Percentiles rank a stretch among this genome's conserved stretches.
Conservation (phyloP, 2,888 invertebrate genomes). For the Eupithecia vulgata region DNA sequence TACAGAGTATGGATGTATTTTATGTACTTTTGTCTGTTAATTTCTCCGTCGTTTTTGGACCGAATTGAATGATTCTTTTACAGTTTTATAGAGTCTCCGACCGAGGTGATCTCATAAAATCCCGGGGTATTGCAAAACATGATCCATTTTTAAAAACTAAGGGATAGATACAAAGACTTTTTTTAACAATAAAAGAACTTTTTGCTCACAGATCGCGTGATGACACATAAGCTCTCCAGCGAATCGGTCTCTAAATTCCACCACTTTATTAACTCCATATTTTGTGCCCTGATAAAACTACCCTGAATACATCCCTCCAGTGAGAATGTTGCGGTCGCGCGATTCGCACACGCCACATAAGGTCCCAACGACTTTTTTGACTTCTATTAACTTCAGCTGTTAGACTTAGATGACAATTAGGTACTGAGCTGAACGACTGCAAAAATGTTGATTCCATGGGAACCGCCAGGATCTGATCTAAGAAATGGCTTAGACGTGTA, state of each 20-base stretch:
- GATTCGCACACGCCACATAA: constrained; percentile 73
- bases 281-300: not conserved
- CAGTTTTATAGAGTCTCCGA: too few relatives aligned
- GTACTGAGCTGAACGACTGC: constrained; percentile 36
- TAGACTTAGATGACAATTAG: constrained; percentile 58
- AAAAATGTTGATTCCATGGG: constrained; percentile 41
- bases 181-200: too few relatives aligned
- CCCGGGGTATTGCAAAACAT: too few relatives aligned
- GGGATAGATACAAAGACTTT: too few relatives aligned
- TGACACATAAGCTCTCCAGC: not conserved
- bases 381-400: constrained; percentile 53
- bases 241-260: not conserved
- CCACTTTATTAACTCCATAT: not conserved
- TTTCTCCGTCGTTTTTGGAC: too few relatives aligned
- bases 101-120: too few relatives aligned
- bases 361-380: constrained; percentile 63
- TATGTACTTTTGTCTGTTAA: too few relatives aligned
- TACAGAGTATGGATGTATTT: too few relatives aligned
- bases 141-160: too few relatives aligned
- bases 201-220: not conserved
- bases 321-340: constrained; percentile 70
- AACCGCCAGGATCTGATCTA: constrained; percentile 30
- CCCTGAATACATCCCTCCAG: constrained; percentile 38
- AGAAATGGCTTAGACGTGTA: constrained; percentile 15
- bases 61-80: too few relatives aligned